Base-by-base conservation (phyloP, 2,797 vertebrate species). In the Arnoldichthys spilopterus region DNA sequence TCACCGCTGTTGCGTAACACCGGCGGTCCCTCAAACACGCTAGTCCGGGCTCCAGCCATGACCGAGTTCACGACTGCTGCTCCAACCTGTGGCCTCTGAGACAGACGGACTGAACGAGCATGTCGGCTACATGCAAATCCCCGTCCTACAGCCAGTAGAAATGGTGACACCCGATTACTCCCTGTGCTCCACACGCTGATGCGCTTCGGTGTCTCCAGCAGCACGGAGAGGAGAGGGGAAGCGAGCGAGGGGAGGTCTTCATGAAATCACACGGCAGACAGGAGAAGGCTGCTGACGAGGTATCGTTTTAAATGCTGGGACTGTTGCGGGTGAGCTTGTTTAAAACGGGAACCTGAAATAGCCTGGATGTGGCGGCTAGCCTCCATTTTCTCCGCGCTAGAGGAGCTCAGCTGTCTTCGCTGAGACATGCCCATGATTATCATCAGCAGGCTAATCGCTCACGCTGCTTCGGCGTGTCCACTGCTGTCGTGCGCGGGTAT, bases 321-420 rank as follows among this genome's bases (percentile, higher is more conserved):
- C 13, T 56, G 20, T 37, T 43, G 26, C 26, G 43, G 72, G 40
- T 37, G 49, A n/a, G 30, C 51, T 7, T 49, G 6, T 51, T 53
- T 22, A 30, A 20, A 24, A 30, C 43, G 64, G 37, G 6, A n/a
- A n/a, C n/a, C n/a, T n/a, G 3, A 37, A 37, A 37, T 37, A 3
- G 34, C 8, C 3, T 37, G 34, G 3, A 8, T 37, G 34, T 37
- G n/a, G 32, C 22, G 54, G 3, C 40, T 45, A 79, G 79, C 49
- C 79, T 73, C 78, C 79, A 84, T 85, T 85, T 85, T 84, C 54
- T 63, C 26, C 28, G 30, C 51, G 20, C 62, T 62, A 43, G 70
- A 53, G 67, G 3, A 30, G 5, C 2, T 47, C 66, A 28, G 63
- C 18, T 49, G 47, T 63, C 4, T 22, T 8, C 49, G 40, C 18